These are phyloP conservation scores for Athalia cordata DNA, from an alignment of 2,888 invertebrate genomes.

Conservation along the genomic window DNA sequence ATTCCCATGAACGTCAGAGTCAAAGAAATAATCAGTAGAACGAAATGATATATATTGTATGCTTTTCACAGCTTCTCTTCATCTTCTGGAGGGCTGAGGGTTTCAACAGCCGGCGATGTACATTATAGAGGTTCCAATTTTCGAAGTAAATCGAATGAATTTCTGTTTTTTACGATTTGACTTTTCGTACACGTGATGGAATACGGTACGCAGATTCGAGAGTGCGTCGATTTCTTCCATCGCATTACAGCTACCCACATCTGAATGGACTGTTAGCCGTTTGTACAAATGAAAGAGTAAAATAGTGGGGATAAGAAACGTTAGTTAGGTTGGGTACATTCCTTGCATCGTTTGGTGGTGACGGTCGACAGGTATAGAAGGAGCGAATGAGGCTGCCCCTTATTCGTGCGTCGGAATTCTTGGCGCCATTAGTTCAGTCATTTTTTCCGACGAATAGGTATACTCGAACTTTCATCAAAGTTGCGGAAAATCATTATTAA, in stretches of 20 bases:
- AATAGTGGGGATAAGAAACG: conserved; percentile 31
- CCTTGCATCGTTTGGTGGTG: conserved; percentile 50
- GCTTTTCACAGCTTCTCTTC: no score
- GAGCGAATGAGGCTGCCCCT: conserved; percentile 24
- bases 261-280: conserved; percentile 33
- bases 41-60: not conserved
- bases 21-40: conserved; percentile 27
- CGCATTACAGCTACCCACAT: not conserved
- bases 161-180: no score
- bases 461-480: not conserved
- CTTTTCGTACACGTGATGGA: no score
- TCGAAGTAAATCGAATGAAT: no score
- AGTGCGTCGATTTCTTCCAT: conserved; percentile 17
- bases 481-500: not conserved
- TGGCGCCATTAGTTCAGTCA: conserved; percentile 26
- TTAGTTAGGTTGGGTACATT: conserved; percentile 49
- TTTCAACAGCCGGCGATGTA: no score
- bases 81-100: no score
- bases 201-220: not conserved
- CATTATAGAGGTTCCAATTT: no score
- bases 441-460: not conserved
- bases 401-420: conserved; percentile 22
- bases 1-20: not conserved
- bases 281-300: conserved; percentile 11
- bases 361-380: conserved; percentile 47